Evolutionary conservation across 2,113 vertebrate genomes (phyloP).

Genomic region (Synodontis membranacea): DNA sequence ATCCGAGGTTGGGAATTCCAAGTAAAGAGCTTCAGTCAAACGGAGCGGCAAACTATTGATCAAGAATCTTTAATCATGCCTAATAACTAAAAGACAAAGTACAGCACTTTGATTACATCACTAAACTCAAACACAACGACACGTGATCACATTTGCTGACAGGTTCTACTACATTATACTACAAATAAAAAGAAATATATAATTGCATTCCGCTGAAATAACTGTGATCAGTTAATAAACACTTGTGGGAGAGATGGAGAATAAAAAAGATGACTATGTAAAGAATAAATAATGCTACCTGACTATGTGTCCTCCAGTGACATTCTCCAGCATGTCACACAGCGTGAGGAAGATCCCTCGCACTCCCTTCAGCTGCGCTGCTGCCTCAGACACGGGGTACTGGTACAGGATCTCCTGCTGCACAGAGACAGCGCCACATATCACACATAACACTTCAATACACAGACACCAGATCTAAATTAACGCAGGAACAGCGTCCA

Average conservation of each 20-base stretch:
- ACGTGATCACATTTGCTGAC: not conserved
- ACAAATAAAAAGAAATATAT: not conserved
- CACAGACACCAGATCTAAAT: not conserved
- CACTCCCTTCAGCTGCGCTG: constrained; percentile 86
- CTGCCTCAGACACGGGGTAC: constrained; percentile 86
- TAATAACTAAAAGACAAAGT: not conserved
- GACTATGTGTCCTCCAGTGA: constrained; percentile 86
- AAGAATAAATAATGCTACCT: constrained; percentile 81
- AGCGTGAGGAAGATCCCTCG: constrained; percentile 95
- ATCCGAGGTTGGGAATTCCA: not conserved
- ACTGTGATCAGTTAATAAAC: no score
- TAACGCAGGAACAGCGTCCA: not conserved
- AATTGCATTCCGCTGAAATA: not conserved
- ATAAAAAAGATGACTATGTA: no score
- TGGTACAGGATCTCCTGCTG: constrained; percentile 96
- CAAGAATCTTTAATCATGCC: not conserved
- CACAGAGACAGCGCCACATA: constrained; percentile 39
- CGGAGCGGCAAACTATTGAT: not conserved
- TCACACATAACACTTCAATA: not conserved
- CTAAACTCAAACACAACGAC: not conserved
- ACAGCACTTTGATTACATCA: not conserved
- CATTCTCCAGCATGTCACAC: constrained; percentile 92
- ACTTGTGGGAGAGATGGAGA: no score
- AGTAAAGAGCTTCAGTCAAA: not conserved
- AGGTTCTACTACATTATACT: not conserved